Base-by-base conservation (phyloP, 2,113 vertebrate genomes). In the Agelaius phoeniceus region DNA sequence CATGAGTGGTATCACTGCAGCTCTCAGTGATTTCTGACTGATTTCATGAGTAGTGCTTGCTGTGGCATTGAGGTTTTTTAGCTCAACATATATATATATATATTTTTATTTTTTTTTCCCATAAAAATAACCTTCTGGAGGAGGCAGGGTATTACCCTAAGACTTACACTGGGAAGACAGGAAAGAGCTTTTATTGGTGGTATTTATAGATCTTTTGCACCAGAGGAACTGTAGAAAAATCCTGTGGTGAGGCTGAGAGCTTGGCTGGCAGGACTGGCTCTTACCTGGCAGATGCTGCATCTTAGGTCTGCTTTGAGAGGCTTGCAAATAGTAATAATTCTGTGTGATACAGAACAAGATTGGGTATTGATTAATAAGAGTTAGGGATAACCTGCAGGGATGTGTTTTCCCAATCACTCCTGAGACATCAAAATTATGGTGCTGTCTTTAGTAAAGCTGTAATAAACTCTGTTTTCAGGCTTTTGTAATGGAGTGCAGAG, bases 361-460 rank as follows among this genome's bases (percentile, higher is more conserved):
- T 82, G 93, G 65, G 21, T 93, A 94, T 93, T 90, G 84, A 73
- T 93, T 89, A 96, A 86, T 46, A 84, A 79, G 67, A 84, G 44
- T 87, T 75, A 41, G 65, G 30, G 72, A 65, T 67, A 68, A 67
- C 61, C 27, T 77, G 39, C 65, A 78, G 78, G 52, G 59, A 90
- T 2, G 21, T 68, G 71, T 80, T 94, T 95, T 97, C 96, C 83
- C 73, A 90, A 51, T 91, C 90, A 91, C 49, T 39, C 51, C 58
- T 22, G 30, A 92, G 89, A 96, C 87, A 89, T 24, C 82, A 89
- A 85, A 97, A 94, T 95, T 69, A 93, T 15, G 33, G 27, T 82
- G 31, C 44, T 96, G 81, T 87, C 83, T 97, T 68, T 83, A 63
- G 71, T 82, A 95, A 96, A 94, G 46, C 75, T 88, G 33, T 43